Evolutionary conservation across 1,140 invertebrate species (phyloP).

Genomic region (Panagrolaimus sp.): DNA sequence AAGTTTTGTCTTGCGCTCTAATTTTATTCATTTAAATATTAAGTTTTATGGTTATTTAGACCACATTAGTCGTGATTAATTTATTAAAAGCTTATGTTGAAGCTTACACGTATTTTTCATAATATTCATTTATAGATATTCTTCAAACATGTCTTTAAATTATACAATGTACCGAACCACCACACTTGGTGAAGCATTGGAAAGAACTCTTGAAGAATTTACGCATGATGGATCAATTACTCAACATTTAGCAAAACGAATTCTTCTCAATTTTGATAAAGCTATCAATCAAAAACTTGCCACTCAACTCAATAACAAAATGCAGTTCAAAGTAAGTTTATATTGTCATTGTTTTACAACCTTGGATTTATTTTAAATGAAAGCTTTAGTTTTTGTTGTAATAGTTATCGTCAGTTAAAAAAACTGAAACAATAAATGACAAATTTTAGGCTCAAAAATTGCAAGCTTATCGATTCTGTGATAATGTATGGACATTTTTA

Average conservation of each 20-base stretch:
- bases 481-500: conserved; percentile 99
- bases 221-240: conserved; percentile 93
- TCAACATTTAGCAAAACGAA: conserved; percentile 80
- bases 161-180: conserved; percentile 97
- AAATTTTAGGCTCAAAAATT: conserved; percentile 77
- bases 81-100: too few relatives aligned
- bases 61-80: too few relatives aligned
- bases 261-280: conserved; percentile 91
- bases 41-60: too few relatives aligned
- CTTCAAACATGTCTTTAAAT: conserved; percentile 66
- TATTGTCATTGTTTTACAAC: too few relatives aligned
- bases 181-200: conserved; percentile 85
- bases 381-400: too few relatives aligned
- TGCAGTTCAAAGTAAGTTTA: conserved; percentile 49
- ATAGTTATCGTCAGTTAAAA: too few relatives aligned
- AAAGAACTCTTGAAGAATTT: conserved; percentile 76
- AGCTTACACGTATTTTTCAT: too few relatives aligned
- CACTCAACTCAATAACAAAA: conserved; percentile 49
- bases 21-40: too few relatives aligned
- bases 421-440: conserved; percentile 10
- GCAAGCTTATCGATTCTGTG: conserved; percentile 97
- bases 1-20: too few relatives aligned
- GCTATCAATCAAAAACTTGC: conserved; percentile 88
- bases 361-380: too few relatives aligned
- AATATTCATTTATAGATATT: too few relatives aligned